Conservation (phyloP, 2,113 vertebrate species). For the Ammodytes marinus region DNA sequence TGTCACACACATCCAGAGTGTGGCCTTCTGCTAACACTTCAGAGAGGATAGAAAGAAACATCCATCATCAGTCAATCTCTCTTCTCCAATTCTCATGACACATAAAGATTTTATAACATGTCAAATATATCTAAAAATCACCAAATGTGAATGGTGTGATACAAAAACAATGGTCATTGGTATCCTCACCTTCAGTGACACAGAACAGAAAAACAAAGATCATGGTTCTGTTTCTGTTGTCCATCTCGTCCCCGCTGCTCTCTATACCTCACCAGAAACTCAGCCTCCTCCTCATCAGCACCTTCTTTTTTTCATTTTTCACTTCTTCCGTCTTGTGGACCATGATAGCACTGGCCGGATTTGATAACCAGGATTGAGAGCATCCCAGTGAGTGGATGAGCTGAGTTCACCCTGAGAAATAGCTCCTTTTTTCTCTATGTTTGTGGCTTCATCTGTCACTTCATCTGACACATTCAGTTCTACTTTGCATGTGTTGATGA, state of each 20-base stretch:
- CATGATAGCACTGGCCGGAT: slow-evolving; percentile 15
- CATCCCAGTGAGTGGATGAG: slow-evolving; percentile 45
- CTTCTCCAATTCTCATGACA: not conserved
- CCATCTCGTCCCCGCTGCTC: slow-evolving; percentile 49
- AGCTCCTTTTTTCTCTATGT: slow-evolving; percentile 59
- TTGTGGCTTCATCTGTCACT: slow-evolving; percentile 62
- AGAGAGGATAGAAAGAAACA: slow-evolving; percentile 15
- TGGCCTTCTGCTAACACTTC: slow-evolving; percentile 30
- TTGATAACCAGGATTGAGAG: slow-evolving; percentile 64
- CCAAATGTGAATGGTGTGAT: rapidly evolving
- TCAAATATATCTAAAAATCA: not conserved
- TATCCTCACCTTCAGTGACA: slow-evolving; percentile 46
- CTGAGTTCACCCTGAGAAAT: slow-evolving; percentile 49
- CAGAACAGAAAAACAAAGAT: slow-evolving; percentile 55
- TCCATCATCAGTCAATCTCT: not conserved
- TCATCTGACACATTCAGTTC: slow-evolving; percentile 69
- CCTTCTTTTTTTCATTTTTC: slow-evolving; percentile 15
- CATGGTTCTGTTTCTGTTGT: slow-evolving; percentile 16
- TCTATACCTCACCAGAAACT: slow-evolving; percentile 34
- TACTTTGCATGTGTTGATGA: slow-evolving; percentile 44
- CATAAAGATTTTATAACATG: not conserved
- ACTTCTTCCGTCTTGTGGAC: slow-evolving; percentile 42
- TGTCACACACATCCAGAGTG: slow-evolving; percentile 86
- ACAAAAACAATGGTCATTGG: not conserved
- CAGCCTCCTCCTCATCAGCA: slow-evolving; percentile 32